Percentiles rank a stretch among this genome's conserved stretches.
These are phyloP conservation scores for Congeria kusceri DNA, from an alignment of 2,888 invertebrate genomes.

Conservation along the genomic window DNA sequence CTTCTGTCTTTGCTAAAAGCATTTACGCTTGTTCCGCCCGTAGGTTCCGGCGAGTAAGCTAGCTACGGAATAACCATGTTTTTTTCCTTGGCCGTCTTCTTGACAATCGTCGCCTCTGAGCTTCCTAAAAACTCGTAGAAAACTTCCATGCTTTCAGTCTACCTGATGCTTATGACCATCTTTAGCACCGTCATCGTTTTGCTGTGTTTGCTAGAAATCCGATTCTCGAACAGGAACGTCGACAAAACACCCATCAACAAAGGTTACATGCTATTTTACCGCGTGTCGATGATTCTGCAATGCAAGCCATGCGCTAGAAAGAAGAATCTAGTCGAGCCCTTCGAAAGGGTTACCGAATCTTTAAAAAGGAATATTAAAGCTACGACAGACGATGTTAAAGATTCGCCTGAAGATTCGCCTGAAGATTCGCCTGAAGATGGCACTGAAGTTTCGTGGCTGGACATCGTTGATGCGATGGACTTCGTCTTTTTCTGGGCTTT, in stretches of 20 bases:
- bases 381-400: no score
- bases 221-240: constrained; percentile 3
- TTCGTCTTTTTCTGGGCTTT: no score
- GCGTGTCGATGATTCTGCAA: no score
- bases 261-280: no score
- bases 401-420: neutral
- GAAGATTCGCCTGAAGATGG: neutral
- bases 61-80: constrained; percentile 34
- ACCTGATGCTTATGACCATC: constrained; percentile 16
- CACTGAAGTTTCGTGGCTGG: no score
- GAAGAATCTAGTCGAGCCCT: no score
- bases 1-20: constrained; percentile 21
- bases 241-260: neutral
- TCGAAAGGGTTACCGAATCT: no score
- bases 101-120: constrained; percentile 36
- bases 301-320: no score
- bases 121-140: constrained; percentile 37
- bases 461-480: no score
- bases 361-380: no score
- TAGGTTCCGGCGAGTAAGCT: constrained; percentile 31
- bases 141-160: constrained; percentile 13
- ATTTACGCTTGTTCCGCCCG: constrained; percentile 21
- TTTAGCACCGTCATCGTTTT: constrained; percentile 32
- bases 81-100: constrained; percentile 35
- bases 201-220: constrained; percentile 9